A percentile compares a stretch with the other conserved stretches of the same genome.
Conservation (phyloP, 2,888 invertebrate genomes). For the Hirtodrosophila cameraria region DNA sequence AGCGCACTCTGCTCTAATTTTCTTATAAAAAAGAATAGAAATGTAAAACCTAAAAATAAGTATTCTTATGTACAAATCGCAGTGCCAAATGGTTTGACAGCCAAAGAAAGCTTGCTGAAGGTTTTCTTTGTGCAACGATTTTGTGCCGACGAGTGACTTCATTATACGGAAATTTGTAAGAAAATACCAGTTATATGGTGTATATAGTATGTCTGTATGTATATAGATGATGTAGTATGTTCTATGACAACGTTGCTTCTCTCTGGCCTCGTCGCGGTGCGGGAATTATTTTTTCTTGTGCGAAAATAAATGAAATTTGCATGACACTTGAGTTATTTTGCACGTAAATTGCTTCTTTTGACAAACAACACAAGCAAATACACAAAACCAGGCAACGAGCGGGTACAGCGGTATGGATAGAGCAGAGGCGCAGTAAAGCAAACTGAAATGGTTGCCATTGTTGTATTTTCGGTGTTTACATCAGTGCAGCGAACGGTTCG, state of each 20-base stretch:
- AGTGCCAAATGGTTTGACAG: slow-evolving; percentile 57
- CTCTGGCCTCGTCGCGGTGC: slow-evolving; percentile 54
- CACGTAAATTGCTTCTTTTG: slow-evolving; percentile 83
- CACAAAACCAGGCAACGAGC: slow-evolving; percentile 58
- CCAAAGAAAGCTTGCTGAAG: slow-evolving; percentile 37
- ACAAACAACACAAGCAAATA: slow-evolving; percentile 79
- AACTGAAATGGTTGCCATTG: slow-evolving; percentile 74
- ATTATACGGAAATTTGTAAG: slow-evolving; percentile 71
- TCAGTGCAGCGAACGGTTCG: slow-evolving; percentile 65
- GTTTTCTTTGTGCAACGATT: slow-evolving; percentile 55
- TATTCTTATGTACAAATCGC: slow-evolving; percentile 44
- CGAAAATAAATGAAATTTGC: slow-evolving; percentile 82
- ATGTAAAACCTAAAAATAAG: slow-evolving; percentile 12
- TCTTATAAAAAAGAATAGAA: slow-evolving; percentile 28
- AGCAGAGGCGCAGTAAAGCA: slow-evolving; percentile 30
- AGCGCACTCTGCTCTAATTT: slow-evolving; percentile 66
- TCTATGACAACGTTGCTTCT: slow-evolving; percentile 64
- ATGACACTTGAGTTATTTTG: slow-evolving; percentile 84
- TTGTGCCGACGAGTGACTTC: slow-evolving; percentile 71
- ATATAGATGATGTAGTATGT: slow-evolving; percentile 36
- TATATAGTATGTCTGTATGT: neutral
- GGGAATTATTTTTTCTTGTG: slow-evolving; percentile 77
- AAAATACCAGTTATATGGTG: slow-evolving; percentile 42
- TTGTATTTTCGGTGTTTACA: slow-evolving; percentile 80
- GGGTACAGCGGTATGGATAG: neutral